phyloP scores from a whole-genome alignment of 2,113 vertebrate species.

The Theristicus caerulescens region DNA sequence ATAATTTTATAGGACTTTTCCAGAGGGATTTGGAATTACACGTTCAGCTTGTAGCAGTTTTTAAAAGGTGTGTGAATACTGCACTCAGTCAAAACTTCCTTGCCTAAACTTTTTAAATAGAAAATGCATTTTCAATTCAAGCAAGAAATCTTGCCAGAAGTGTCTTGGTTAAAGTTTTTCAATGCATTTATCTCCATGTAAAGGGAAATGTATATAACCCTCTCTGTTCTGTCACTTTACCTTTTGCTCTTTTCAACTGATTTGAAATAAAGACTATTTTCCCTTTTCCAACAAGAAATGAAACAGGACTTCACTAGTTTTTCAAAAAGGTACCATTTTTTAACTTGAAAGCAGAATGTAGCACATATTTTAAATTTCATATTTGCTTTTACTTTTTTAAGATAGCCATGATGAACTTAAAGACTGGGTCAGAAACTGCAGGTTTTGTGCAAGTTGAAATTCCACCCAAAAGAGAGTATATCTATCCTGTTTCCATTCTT shows the following conservation, averaged over 20 bases:
- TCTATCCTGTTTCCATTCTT: background rate
- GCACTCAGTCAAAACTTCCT: background rate
- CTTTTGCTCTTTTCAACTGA: background rate
- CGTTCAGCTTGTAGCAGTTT: slow-evolving; percentile 17
- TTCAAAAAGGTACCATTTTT: background rate
- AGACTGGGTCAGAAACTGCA: background rate
- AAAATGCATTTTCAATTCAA: slow-evolving; percentile 17
- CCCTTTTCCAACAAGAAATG: background rate
- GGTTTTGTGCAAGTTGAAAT: background rate
- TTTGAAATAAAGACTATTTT: background rate
- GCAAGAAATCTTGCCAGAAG: background rate
- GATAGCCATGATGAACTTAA: background rate
- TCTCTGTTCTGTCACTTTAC: slow-evolving; percentile 1
- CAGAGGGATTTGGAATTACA: slow-evolving; percentile 29
- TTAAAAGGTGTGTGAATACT: slow-evolving; percentile 18
- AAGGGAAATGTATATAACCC: background rate
- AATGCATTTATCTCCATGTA: background rate
- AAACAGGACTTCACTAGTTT: background rate
- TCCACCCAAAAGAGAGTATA: background rate
- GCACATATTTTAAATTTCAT: background rate
- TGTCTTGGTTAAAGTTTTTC: background rate
- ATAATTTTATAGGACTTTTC: slow-evolving; percentile 58
- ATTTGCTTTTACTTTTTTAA: background rate
- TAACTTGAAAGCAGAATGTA: background rate
- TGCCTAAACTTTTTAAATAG: slow-evolving; percentile 19